Base-by-base conservation (phyloP, 2,113 vertebrate species). In the Pomatorhinus ruficollis region DNA sequence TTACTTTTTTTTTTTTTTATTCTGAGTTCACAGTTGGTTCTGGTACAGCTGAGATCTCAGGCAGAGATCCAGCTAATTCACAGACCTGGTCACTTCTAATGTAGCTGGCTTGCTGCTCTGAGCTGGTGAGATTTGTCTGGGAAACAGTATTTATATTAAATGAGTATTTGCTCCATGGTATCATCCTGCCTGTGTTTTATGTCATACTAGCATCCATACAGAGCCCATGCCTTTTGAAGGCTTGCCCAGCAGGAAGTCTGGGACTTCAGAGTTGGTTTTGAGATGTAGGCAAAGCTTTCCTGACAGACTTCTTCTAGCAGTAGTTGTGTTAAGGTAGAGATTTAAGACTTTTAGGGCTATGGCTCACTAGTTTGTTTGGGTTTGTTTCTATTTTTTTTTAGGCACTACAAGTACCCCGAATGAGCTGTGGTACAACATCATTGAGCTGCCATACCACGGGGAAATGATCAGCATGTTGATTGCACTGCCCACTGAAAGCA, bases 401-500 rank as follows among this genome's bases (percentile, higher is more conserved):
- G 99, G 99, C 69, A 96, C 98, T 25, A 98, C 98, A n/a, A 98
- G 97, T 91, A 99, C 99, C 16, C 98, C 99, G 0, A 98, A 97
- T 44, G 99, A 98, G 10, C 91, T 99, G 52, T 99, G 98, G 97
- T 99, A 99, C 86, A 98, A 97, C 59, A 98, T 99, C 76, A 99
- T 99, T 8, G 99, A 99, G 75, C 96, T 99, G 89, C 99, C 99
- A 0, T 99, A 99, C 94, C 99, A 99, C 0, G 99, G 99, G 7
- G 98, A 98, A 63, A 98, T 98, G 88, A 97, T 99, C 93, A 99
- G 98, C 97, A 99, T 99, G 99, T 82, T 99, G 95, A 98, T 99
- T 3, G 99, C 98, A 1, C 81, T 99, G 95, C 99, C 99, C 0
- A 97, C 92, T 0, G 98, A 99, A 66, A 99, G 97, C 89, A 97